Conservation (phyloP, 2,113 vertebrate genomes). For the Hippocampus mohnikei region DNA sequence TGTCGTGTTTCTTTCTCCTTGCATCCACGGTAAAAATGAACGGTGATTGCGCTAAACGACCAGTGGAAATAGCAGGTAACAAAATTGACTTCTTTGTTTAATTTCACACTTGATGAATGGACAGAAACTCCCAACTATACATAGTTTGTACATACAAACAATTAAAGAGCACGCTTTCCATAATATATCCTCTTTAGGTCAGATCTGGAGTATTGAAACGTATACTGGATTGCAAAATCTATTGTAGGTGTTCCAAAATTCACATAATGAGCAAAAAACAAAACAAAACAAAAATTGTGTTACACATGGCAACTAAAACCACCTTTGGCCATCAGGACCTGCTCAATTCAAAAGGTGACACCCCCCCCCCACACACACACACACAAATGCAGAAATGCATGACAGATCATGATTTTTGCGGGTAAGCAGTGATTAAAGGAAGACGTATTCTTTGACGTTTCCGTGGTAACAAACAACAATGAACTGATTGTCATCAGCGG, state of each 20-base stretch:
- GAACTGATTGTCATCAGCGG: neutral
- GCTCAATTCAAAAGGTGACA: neutral
- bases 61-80: neutral
- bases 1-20: neutral
- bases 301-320: neutral
- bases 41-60: neutral
- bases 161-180: neutral
- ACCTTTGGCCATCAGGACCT: neutral
- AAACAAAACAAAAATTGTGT: neutral
- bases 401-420: neutral
- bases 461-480: conserved; percentile 1
- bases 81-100: neutral
- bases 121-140: neutral
- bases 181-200: neutral
- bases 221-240: neutral
- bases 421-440: neutral
- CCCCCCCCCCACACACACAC: no score
- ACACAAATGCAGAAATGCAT: neutral
- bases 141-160: neutral
- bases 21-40: neutral
- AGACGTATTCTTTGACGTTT: neutral
- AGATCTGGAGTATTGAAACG: neutral
- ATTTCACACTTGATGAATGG: neutral
- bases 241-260: neutral
- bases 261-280: neutral